A percentile compares a stretch with the other conserved stretches of the same genome.
phyloP scores from a whole-genome alignment of 2,888 invertebrate genomes.

The Plebejus anna region DNA sequence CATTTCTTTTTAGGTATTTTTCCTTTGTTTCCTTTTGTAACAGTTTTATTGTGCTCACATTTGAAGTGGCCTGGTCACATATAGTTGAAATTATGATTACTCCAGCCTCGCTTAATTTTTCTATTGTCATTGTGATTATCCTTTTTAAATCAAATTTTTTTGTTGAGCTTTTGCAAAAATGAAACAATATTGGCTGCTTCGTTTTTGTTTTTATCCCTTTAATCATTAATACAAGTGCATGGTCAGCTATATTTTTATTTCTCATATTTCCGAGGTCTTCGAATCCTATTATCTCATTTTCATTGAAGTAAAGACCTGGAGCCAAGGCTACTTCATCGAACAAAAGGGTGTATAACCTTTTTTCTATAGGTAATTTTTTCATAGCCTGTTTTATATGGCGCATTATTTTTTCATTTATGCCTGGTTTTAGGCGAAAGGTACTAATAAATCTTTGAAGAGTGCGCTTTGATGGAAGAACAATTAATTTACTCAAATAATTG shows the following conservation, averaged over 20 bases:
- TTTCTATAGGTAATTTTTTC: neutral
- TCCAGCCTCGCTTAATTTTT: neutral
- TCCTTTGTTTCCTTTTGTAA: constrained; percentile 12
- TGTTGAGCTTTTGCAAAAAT: constrained; percentile 6
- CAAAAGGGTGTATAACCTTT: neutral
- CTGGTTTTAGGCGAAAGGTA: too few species aligned
- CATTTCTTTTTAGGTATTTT: constrained; percentile 15
- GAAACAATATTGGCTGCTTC: constrained; percentile 15
- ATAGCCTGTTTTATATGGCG: too few species aligned
- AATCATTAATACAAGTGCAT: constrained; percentile 15
- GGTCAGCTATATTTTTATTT: neutral
- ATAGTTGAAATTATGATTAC: neutral
- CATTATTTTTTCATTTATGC: too few species aligned
- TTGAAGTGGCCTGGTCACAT: constrained; percentile 13
- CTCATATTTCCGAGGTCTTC: too few species aligned
- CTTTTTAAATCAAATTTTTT: neutral
- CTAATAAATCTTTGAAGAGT: too few species aligned
- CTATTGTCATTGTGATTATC: neutral
- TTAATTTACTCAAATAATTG: too few species aligned
- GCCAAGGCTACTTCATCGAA: too few species aligned
- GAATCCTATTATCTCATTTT: too few species aligned
- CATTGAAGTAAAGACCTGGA: too few species aligned
- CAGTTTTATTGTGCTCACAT: constrained; percentile 15
- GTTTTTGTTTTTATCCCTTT: constrained; percentile 17
- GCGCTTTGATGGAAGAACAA: too few species aligned